phyloP scores from a whole-genome alignment of 2,888 invertebrate genomes.

The Synergus japonicus region DNA sequence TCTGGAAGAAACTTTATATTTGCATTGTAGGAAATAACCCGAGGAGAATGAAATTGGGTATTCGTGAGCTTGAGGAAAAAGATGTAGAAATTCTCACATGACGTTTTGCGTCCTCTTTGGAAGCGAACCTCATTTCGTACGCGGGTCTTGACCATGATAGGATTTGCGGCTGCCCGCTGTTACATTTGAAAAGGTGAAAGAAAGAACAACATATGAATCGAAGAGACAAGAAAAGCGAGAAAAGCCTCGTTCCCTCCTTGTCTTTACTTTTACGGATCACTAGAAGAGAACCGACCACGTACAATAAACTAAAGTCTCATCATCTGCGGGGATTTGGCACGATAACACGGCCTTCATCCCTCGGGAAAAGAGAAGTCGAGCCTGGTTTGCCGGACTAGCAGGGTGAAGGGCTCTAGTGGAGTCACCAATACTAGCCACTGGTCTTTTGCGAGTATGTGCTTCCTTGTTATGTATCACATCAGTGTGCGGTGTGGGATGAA shows the following conservation, averaged over 20 bases:
- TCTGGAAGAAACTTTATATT: not conserved
- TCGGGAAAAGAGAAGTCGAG: slow-evolving; percentile 57
- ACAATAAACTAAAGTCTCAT: slow-evolving; percentile 77
- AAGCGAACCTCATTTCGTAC: slow-evolving; percentile 71
- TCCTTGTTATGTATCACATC: not conserved
- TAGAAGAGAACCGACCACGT: slow-evolving; percentile 62
- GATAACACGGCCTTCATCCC: slow-evolving; percentile 72
- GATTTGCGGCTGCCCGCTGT: slow-evolving; percentile 64
- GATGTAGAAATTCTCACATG: not conserved
- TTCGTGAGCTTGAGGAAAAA: slow-evolving; percentile 25
- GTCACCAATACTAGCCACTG: slow-evolving; percentile 32
- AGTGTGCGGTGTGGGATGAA: slow-evolving; percentile 41
- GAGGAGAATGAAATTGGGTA: not conserved
- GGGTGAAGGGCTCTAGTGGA: slow-evolving; percentile 47
- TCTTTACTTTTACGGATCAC: slow-evolving; percentile 45
- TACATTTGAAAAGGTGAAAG: slow-evolving; percentile 54
- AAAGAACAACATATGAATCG: slow-evolving; percentile 49
- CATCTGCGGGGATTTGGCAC: slow-evolving; percentile 76
- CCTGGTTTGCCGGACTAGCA: slow-evolving; percentile 46
- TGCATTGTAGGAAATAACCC: not conserved
- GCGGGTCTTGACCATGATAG: slow-evolving; percentile 69
- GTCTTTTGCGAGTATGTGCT: not conserved
- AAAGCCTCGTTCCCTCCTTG: slow-evolving; percentile 55
- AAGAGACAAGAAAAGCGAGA: slow-evolving; percentile 33
- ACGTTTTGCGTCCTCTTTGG: not conserved